Base-by-base conservation (phyloP, 92 coral and sea anemone genomes). In the Porites lobata region DNA sequence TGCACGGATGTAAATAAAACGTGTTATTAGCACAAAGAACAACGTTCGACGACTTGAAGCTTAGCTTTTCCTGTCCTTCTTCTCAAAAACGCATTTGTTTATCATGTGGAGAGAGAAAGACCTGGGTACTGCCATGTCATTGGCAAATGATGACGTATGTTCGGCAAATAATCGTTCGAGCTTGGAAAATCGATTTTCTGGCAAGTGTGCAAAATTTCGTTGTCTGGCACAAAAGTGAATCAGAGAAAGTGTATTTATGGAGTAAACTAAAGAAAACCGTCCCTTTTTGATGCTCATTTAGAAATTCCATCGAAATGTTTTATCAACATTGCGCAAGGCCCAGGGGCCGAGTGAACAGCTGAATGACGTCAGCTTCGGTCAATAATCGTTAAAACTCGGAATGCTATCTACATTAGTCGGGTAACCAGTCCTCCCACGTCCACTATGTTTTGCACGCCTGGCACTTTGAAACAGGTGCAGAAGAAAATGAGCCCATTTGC, bases 101-200 rank as follows among this genome's bases (percentile, higher is more conserved):
- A 82, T 78, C 18, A 13, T 10, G 13, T 51, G 57, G 4, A 15
- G 1, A 76, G 76, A 71, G 69, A 70, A 43, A 12, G 58, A 64
- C 75, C 77, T 72, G 69, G 86, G 19, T 7, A 26, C 24, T 81
- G 86, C 78, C 59, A 32, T 56, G 86, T 82, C 86, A 82, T 71
- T 67, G 67, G 47, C 47, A 29, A 38, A 38, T 38, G 0, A 38
- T 38, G 47, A 38, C 47, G 47, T 38, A 38, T 4, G 47, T 38
- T 38, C 4, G 47, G 47, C 47, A 38, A 38, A 38, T 38, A 38
- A 38, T 38, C 47, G 47, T 38, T 38, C 47, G 47, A 38, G 47
- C 6, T 38, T 5, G 47, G 47, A 38, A 38, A 38, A 38, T 38
- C 47, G 47, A 38, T 38, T 38, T 38, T 38, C 47, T 38, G 6